Base-by-base conservation (phyloP, 1,140 invertebrate species). In the Gryllus bimaculatus region DNA sequence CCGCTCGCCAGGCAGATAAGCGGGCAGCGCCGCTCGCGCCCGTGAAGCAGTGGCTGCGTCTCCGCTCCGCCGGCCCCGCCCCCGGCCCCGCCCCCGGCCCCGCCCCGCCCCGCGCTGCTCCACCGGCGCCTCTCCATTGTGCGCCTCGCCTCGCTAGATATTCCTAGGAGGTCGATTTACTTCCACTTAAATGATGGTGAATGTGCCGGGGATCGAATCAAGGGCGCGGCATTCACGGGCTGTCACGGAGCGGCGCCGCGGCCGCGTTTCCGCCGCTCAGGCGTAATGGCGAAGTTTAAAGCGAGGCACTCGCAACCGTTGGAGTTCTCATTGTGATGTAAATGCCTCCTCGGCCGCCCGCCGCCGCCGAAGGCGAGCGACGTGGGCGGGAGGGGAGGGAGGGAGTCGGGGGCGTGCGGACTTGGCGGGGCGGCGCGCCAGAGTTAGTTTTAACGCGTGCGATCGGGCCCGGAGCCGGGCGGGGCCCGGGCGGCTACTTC, bases 241-340 rank as follows among this genome's bases (percentile, higher is more conserved):
- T 66, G 54, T 66, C 54, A 66, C 54, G 54, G 18, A 18, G 54
- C 10, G 54, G 54, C 18, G 54, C 10, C 10, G 54, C 2, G 54
- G 0, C 10, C 54, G 54, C 54, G 54, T 18, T 66, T 66, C 54
- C 54, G 54, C 54, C 54, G 54, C 54, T 66, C 18, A 7, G 18
- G 54, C 54, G 54, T 66, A 66, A 66, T 66, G 54, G 54, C 54
- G 54, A 66, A 66, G 54, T 66, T n/a, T 66, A 66, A 66, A 66
- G 54, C 54, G 7, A 10, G 18, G 54, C 54, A 66, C 54, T 66
- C 54, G 54, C 54, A 66, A 66, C 54, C 54, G 10, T 66, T 66
- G 54, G 54, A 66, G 54, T 66, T 66, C 54, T 66, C 54, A 66
- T 66, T 66, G 54, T 66, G 54, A 66, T 66, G 54, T 10, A 66